Conservation (phyloP, 2,113 vertebrate species). For the Oceanodroma tethys region DNA sequence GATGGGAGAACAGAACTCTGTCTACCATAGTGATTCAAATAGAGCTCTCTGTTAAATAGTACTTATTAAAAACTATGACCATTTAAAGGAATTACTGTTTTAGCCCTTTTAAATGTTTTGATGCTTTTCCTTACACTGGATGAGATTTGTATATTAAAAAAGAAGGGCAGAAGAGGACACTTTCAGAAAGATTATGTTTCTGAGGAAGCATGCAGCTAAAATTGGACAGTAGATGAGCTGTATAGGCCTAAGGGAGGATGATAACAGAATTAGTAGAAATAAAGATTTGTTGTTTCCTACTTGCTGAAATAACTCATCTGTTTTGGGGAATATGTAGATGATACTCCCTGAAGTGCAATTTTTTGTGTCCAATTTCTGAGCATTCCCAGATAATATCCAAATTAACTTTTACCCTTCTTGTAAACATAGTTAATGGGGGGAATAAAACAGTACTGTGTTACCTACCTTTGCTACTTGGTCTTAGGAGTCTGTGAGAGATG, state of each 20-base stretch:
- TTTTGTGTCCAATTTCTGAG: background rate
- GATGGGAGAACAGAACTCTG: constrained; percentile 31
- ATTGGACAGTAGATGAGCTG: background rate
- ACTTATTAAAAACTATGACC: background rate
- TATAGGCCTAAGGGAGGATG: background rate
- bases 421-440: background rate
- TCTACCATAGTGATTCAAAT: background rate
- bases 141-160: background rate
- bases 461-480: background rate
- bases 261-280: constrained; percentile 23
- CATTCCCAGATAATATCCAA: background rate
- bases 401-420: background rate
- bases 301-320: background rate
- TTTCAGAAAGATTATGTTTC: background rate
- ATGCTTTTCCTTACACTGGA: background rate
- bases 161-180: background rate
- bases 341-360: background rate
- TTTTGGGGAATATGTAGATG: background rate
- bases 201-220: background rate
- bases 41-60: background rate
- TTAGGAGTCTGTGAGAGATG: background rate
- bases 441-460: background rate
- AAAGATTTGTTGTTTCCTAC: constrained; percentile 1
- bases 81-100: background rate
- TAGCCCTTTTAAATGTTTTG: background rate